A percentile compares a stretch with the other conserved stretches of the same genome.
Evolutionary conservation across 2,797 vertebrate species (phyloP).

Genomic region (Schizopygopsis pylzovi): DNA sequence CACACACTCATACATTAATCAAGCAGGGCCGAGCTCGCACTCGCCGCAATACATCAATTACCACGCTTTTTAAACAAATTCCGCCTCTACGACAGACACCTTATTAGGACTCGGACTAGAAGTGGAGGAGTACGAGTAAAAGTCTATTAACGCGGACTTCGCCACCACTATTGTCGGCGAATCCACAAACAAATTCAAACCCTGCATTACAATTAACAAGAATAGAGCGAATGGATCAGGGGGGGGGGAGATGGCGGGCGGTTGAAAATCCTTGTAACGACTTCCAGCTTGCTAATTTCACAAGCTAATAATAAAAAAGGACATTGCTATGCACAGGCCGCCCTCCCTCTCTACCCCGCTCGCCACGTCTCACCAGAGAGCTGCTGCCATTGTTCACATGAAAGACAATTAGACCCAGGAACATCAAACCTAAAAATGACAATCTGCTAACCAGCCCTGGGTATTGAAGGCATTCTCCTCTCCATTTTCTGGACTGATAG

Average conservation of each 20-base stretch:
- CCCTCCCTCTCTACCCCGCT: conserved; percentile 77
- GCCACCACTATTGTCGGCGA: conserved; percentile 80
- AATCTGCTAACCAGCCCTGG: conserved; percentile 86
- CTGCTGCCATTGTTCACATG: conserved; percentile 88
- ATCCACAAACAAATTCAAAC: conserved; percentile 85
- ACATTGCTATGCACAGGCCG: conserved; percentile 84
- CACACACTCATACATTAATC: conserved; percentile 87
- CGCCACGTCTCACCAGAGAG: conserved; percentile 82
- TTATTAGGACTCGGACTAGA: conserved; percentile 78
- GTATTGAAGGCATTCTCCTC: conserved; percentile 77
- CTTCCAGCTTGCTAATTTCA: conserved; percentile 92
- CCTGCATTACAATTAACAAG: conserved; percentile 87
- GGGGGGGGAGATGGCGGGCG: conserved; percentile 63
- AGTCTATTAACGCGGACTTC: conserved; percentile 83
- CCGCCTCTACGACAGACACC: conserved; percentile 80
- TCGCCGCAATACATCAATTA: conserved; percentile 88
- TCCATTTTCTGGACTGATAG: conserved; percentile 82
- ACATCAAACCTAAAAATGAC: conserved; percentile 91
- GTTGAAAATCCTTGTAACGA: conserved; percentile 84
- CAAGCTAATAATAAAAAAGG: conserved; percentile 90
- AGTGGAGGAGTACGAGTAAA: conserved; percentile 74
- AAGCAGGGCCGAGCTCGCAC: conserved; percentile 73
- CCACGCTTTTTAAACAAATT: conserved; percentile 88
- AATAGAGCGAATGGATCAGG: conserved; percentile 4
- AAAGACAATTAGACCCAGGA: conserved; percentile 92